Conservation (phyloP, 2,113 vertebrate species). For the Dermatemys mawii region DNA sequence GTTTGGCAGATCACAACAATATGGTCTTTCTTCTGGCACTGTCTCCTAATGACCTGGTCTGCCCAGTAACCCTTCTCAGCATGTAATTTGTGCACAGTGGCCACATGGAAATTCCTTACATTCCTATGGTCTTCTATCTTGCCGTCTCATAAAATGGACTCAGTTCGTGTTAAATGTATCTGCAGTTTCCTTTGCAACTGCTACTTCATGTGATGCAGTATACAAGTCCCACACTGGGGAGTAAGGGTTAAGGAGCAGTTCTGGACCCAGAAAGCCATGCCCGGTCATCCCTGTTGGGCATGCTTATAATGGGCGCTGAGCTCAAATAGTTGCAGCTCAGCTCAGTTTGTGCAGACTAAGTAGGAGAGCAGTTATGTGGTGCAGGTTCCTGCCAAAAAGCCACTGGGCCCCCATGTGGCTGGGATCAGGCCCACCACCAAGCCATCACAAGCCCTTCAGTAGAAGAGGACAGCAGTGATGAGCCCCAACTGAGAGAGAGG, state of each 20-base stretch:
- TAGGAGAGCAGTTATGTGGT: background rate
- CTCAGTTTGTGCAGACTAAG: background rate
- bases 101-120: background rate
- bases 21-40: background rate
- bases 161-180: background rate
- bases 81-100: background rate
- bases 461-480: background rate
- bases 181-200: background rate
- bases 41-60: background rate
- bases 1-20: background rate
- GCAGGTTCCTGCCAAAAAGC: background rate
- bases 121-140: background rate
- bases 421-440: background rate
- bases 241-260: background rate
- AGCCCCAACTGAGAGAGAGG: background rate
- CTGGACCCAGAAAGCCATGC: background rate
- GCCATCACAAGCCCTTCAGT: background rate
- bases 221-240: background rate
- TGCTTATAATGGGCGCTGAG: background rate
- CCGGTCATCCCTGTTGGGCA: background rate
- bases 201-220: background rate
- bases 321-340: background rate
- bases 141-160: background rate
- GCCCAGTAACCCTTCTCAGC: background rate
- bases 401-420: background rate